Evolutionary conservation across 2,888 invertebrate genomes (phyloP), one percentile per base, ranked within the genome.

Genomic region (Stenurella melanura): DNA sequence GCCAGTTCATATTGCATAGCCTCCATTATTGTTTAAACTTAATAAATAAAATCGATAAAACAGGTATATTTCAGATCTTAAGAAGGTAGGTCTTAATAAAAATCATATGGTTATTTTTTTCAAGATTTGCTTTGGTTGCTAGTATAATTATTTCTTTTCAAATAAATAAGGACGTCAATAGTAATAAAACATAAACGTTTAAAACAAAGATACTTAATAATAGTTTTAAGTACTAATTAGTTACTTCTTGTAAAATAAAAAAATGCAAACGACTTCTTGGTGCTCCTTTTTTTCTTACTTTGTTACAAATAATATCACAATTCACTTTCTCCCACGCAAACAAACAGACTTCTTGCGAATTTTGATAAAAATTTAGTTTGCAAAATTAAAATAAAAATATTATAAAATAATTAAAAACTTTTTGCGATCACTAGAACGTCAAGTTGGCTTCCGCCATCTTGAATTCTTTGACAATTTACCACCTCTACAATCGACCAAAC

Each of bases 1-100:
- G 96, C 95, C 91, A 95, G 93, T 92, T 97, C 97, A 91, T 97
- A 97, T 91, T 97, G 97, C 91, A 96, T 95, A 89, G 96, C 96
- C 90, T 97, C 97, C 97, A 97, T 97, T 76, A 50, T 70, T 34
- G 15, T 54, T 19, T 30, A 60, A 58, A 42, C 21, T 70, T 60
- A 70, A 60, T 19, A 11, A 42, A 60, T 70, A 21, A 42, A 70
- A 70, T 60, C 70, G 60, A 70, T 42, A 60, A 17, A 60, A 26
- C 12, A 70, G 34, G 60, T 38, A 7, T 60, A 42, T 58, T 19
- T 60, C 70, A 70, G 70, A 60, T 70, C 70, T 60, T 38, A 15
- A 9, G 18, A 19, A 38, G 54, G 57, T 21, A 19, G 26, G 15
- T 38, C 26, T 70, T 38, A 15, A 21, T 42, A 70, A 70, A 70